phyloP scores from a whole-genome alignment of 2,797 vertebrate genomes.

The Alca torda region DNA sequence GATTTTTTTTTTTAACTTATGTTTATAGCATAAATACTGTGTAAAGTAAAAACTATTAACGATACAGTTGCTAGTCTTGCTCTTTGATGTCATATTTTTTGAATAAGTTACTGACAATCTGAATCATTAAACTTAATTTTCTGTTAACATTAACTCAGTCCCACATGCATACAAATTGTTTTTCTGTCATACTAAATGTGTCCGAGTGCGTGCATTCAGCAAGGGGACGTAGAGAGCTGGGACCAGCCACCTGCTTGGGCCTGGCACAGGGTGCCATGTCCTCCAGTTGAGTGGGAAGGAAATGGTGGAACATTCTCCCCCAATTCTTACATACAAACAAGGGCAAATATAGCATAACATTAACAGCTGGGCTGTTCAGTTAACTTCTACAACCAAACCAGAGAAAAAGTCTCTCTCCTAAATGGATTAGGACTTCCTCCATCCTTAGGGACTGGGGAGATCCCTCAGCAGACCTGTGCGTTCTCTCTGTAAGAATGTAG shows the following conservation, averaged over 20 bases:
- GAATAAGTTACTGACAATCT: not conserved
- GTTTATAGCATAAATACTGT: not conserved
- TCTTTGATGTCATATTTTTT: not conserved
- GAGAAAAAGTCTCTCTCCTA: not conserved
- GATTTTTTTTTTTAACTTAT: not conserved
- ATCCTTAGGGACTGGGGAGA: not conserved
- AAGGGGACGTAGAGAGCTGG: not conserved
- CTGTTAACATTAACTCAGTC: not conserved
- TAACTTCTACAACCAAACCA: not conserved
- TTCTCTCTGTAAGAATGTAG: not conserved
- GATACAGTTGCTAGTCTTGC: not conserved
- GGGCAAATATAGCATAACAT: not conserved
- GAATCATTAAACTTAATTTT: not conserved
- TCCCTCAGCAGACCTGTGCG: not conserved
- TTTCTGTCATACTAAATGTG: not conserved
- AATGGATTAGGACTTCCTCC: not conserved
- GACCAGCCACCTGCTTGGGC: not conserved
- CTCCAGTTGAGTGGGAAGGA: not conserved
- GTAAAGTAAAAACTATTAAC: not conserved
- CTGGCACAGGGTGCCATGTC: not conserved
- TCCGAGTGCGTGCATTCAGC: not conserved
- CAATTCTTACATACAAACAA: not conserved
- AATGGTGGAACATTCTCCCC: not conserved
- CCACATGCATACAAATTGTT: not conserved
- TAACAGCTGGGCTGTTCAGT: not conserved